phyloP scores from a whole-genome alignment of 1,140 invertebrate species.

The Lucilia sericata region DNA sequence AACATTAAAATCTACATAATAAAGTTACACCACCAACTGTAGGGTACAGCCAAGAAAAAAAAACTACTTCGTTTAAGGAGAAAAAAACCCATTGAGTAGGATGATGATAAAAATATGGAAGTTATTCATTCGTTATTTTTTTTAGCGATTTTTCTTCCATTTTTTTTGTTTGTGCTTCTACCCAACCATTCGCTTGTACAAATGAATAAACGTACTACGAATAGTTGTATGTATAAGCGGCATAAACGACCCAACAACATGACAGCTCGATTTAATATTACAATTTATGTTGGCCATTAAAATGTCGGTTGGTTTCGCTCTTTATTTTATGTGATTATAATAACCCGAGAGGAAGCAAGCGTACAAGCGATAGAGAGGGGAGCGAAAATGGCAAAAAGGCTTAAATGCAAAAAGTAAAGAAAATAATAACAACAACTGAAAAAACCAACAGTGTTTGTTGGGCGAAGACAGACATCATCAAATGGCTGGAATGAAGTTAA shows the following conservation, averaged over 20 bases:
- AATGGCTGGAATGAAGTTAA: neutral
- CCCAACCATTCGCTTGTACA: neutral
- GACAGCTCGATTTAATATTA: slow-evolving; percentile 53
- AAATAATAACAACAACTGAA: no score
- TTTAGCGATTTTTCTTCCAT: neutral
- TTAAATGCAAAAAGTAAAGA: neutral
- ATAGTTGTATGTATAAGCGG: slow-evolving; percentile 35
- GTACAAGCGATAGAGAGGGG: neutral
- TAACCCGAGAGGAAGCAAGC: slow-evolving; percentile 43
- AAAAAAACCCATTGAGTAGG: slow-evolving; percentile 15
- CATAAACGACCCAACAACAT: slow-evolving; percentile 48
- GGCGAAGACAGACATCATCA: neutral
- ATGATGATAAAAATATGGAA: slow-evolving; percentile 27
- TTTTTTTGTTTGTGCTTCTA: neutral
- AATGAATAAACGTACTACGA: neutral
- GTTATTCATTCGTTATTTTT: slow-evolving; percentile 24
- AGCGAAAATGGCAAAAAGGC: neutral
- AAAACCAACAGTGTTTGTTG: neutral
- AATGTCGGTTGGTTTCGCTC: slow-evolving; percentile 50
- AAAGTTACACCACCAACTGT: no score
- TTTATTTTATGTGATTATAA: slow-evolving; percentile 52
- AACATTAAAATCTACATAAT: no score
- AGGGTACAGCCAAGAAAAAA: no score
- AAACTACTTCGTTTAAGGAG: neutral
- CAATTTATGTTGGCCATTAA: slow-evolving; percentile 53